Evolutionary conservation across 2,113 vertebrate genomes (phyloP).

Genomic region (Delphinapterus leucas): DNA sequence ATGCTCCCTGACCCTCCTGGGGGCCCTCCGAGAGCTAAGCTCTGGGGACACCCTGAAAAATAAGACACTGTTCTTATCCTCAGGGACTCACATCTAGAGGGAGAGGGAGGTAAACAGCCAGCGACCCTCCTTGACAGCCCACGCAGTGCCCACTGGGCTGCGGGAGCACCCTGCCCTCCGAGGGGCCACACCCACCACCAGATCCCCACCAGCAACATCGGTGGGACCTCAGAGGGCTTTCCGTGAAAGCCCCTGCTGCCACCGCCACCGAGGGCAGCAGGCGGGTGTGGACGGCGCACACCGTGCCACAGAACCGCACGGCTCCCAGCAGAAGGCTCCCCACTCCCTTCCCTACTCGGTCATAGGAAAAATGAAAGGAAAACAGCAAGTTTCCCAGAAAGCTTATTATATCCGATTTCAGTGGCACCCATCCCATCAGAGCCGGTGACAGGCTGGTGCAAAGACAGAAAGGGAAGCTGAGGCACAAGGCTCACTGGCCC

Average conservation of each 20-base stretch:
- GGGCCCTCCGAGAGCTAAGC: neutral
- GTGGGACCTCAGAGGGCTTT: neutral
- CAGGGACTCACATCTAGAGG: neutral
- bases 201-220: neutral
- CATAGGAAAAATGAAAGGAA: neutral
- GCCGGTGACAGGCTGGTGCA: neutral
- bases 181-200: neutral
- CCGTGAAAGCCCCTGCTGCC: fast-evolving
- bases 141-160: fast-evolving
- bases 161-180: fast-evolving
- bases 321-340: neutral
- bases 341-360: neutral
- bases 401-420: neutral
- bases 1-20: neutral
- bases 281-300: neutral
- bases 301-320: fast-evolving
- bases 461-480: neutral
- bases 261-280: neutral
- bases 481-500: neutral
- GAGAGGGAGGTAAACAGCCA: constrained; percentile 42
- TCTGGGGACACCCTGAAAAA: constrained; percentile 42
- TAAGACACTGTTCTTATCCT: neutral
- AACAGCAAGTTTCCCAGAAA: neutral
- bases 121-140: neutral
- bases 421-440: too few relatives aligned